Base-by-base conservation (phyloP, 2,797 vertebrate species). In the Australoheros facetus region DNA sequence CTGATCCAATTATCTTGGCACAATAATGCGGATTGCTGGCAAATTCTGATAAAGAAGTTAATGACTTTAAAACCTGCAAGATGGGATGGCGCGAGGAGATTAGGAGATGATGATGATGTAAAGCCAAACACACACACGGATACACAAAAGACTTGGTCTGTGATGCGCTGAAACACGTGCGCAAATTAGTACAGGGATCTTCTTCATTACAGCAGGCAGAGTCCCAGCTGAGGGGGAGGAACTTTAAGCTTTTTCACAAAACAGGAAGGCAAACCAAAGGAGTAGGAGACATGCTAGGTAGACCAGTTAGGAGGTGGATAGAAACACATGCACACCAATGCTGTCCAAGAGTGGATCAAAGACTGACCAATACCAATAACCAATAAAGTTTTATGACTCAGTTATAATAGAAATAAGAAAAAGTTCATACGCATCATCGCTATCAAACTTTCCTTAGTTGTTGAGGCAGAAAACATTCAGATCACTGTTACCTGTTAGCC, bases 171-270 rank as follows among this genome's bases (percentile, higher is more conserved):
- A 83, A 77, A 81, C 71, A 57, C 57, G 12, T 21, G 53, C 2
- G 56, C 66, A 62, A 54, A 73, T 80, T 23, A 78, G 77, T 7
- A 32, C 45, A 71, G 66, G 80, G 74, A 77, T 57, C 7, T 53
- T 55, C 75, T 75, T 78, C 56, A 74, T 80, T 84, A 32, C 79
- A 85, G 51, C 84, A 74, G 81, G 86, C 87, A 76, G 53, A 73
- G 75, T 79, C 78, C 71, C 85, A 90, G 81, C 81, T 88, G 88
- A 90, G 85, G 86, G 79, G 87, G 92, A 86, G 86, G 86, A 86
- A 87, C 76, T 64, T 60, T 64, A 69, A 82, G 77, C 64, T 54
- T 75, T 62, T 39, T 82, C 72, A 72, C 78, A 75, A 80, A 72
- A 80, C 81, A 82, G 75, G 64, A 58, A 79, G 21, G 32, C 37